Conservation (phyloP, 35 echinoderm and acorn worm species). For the Patiria miniata region DNA sequence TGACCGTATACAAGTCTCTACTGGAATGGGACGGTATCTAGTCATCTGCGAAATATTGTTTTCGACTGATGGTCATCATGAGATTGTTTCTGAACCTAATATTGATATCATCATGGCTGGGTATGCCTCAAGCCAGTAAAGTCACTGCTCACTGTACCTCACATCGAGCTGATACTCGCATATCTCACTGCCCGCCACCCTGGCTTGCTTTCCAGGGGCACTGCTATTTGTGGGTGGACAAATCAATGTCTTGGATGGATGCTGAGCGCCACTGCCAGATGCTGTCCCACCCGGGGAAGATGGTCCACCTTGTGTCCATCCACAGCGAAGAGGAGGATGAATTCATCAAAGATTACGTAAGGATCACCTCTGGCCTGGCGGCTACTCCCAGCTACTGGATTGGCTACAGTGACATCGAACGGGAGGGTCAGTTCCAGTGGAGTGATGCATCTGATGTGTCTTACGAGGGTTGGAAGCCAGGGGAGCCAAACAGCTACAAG, state of each 20-base stretch:
- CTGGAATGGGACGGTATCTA: too few relatives aligned
- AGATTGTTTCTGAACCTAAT: too few relatives aligned
- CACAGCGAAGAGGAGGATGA: conserved; percentile 9
- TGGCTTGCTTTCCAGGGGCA: not conserved
- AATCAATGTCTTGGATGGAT: not conserved
- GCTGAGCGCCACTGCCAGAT: conserved; percentile 1
- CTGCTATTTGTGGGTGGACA: not conserved
- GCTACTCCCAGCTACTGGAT: not conserved
- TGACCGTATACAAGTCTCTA: too few relatives aligned
- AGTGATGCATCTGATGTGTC: not conserved
- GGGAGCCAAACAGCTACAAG: not conserved
- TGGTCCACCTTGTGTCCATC: conserved; percentile 5
- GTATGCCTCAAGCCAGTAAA: too few relatives aligned
- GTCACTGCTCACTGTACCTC: too few relatives aligned
- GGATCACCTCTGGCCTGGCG: not conserved
- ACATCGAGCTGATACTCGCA: too few relatives aligned
- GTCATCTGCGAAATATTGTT: too few relatives aligned
- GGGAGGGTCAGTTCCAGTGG: not conserved
- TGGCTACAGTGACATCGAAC: not conserved
- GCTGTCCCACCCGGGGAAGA: not conserved
- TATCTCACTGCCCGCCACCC: not conserved
- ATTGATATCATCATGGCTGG: too few relatives aligned
- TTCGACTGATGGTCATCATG: too few relatives aligned
- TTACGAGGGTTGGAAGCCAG: not conserved
- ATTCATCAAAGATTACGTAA: not conserved